phyloP scores from a whole-genome alignment of 2,888 invertebrate species.

The Dyspetes luteomarginatus region DNA sequence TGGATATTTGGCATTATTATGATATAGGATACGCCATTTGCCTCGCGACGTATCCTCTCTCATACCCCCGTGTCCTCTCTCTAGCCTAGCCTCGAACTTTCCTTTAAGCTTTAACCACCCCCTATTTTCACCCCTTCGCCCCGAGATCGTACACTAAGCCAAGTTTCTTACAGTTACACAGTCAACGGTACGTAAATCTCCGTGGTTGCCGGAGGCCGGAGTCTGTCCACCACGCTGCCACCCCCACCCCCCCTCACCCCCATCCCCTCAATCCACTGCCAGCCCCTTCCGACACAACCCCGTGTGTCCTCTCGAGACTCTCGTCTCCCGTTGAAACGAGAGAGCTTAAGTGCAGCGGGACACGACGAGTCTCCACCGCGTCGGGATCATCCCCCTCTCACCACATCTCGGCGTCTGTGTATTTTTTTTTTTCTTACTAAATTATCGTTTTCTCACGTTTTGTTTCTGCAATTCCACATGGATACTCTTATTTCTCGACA shows the following conservation, averaged over 20 bases:
- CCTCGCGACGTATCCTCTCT: slow-evolving; percentile 51
- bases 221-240: slow-evolving; percentile 58
- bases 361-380: slow-evolving; percentile 54
- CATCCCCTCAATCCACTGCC: background rate
- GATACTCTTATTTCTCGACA: background rate
- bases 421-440: slow-evolving; percentile 32
- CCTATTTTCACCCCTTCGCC: background rate
- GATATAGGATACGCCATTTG: slow-evolving; percentile 73
- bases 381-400: slow-evolving; percentile 33
- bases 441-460: slow-evolving; percentile 7
- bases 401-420: slow-evolving; percentile 32
- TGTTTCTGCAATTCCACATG: background rate
- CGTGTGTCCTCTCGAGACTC: slow-evolving; percentile 51
- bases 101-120: slow-evolving; percentile 32
- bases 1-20: slow-evolving; percentile 72
- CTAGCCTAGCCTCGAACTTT: slow-evolving; percentile 58
- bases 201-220: slow-evolving; percentile 44
- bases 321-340: slow-evolving; percentile 52
- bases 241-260: slow-evolving; percentile 4
- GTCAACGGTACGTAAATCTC: slow-evolving; percentile 73
- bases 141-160: slow-evolving; percentile 69
- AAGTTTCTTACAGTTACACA: slow-evolving; percentile 72
- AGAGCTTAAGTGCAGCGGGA: slow-evolving; percentile 63
- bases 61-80: slow-evolving; percentile 6
- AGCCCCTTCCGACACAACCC: background rate